Percentiles rank a stretch among this genome's conserved stretches.
Conservation (phyloP, 1,140 invertebrate genomes). For the Campoletis sonorensis region DNA sequence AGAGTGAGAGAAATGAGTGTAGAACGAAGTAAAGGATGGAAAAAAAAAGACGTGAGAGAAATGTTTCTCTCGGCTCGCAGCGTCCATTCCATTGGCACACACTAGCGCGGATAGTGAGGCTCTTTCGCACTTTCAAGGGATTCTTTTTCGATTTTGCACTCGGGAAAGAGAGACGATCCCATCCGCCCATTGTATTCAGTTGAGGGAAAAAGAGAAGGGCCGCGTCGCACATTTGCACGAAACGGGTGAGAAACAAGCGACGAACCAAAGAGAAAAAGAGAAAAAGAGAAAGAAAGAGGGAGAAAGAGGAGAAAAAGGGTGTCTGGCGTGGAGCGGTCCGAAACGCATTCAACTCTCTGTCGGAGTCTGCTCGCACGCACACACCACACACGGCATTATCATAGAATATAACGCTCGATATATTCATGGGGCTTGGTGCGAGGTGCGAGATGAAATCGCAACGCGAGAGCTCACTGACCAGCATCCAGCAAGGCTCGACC, state of each 20-base stretch:
- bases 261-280: conserved; percentile 4
- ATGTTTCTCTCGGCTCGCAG: conserved; percentile 9
- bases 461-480: not conserved
- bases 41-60: not conserved
- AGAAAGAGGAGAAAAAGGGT: conserved; percentile 6
- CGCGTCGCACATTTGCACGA: conserved; percentile 25
- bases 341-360: conserved; percentile 36
- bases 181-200: conserved; percentile 44
- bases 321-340: not conserved
- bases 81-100: conserved; percentile 33
- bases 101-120: not conserved
- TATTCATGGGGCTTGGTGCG: conserved; percentile 21
- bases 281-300: not conserved
- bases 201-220: conserved; percentile 11
- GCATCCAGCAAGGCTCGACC: not conserved
- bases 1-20: not conserved
- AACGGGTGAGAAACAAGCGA: conserved; percentile 20
- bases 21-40: conserved; percentile 2
- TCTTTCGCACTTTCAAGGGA: conserved; percentile 18
- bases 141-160: conserved; percentile 27
- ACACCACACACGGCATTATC: conserved; percentile 30
- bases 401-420: conserved; percentile 45
- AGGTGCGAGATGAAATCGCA: conserved; percentile 41
- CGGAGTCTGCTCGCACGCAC: conserved; percentile 20
- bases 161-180: not conserved